A percentile compares a stretch with the other conserved stretches of the same genome.
Conservation (phyloP, 2,888 invertebrate genomes). For the Drosophila paramelanica region DNA sequence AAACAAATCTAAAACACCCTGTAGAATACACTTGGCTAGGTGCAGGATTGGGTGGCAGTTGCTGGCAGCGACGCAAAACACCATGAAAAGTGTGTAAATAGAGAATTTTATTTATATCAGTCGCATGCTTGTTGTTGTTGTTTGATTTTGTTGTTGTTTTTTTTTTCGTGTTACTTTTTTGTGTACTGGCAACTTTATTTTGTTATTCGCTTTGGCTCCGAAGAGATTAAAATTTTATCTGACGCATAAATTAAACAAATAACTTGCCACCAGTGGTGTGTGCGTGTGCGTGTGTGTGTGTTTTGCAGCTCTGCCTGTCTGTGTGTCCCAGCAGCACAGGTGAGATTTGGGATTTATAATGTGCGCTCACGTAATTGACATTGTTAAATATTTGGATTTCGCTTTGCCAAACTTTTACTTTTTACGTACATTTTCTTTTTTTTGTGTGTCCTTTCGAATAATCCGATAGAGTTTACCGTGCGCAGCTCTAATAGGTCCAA, state of each 20-base stretch:
- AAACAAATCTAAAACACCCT: conserved; percentile 68
- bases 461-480: conserved; percentile 33
- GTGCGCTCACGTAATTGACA: conserved; percentile 79
- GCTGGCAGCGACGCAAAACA: conserved; percentile 16
- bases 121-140: conserved; percentile 37
- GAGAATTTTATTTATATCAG: conserved; percentile 71
- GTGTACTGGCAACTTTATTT: conserved; percentile 62
- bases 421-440: conserved; percentile 4
- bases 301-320: conserved; percentile 5
- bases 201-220: conserved; percentile 62
- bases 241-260: conserved; percentile 80
- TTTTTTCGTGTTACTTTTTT: conserved; percentile 28
- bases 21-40: conserved; percentile 47
- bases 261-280: conserved; percentile 56
- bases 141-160: conserved; percentile 25
- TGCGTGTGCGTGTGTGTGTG: conserved; percentile 13
- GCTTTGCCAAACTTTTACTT: conserved; percentile 40
- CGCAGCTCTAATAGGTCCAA: conserved; percentile 33
- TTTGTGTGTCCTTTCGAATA: conserved; percentile 36
- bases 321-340: conserved; percentile 68
- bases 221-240: conserved; percentile 81
- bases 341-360: conserved; percentile 80
- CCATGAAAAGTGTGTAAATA: conserved; percentile 75
- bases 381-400: conserved; percentile 78
- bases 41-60: conserved; percentile 1